Percentiles rank a stretch among this genome's conserved stretches.
phyloP scores from a whole-genome alignment of 2,888 invertebrate species.

The Xanthia icteritia region DNA sequence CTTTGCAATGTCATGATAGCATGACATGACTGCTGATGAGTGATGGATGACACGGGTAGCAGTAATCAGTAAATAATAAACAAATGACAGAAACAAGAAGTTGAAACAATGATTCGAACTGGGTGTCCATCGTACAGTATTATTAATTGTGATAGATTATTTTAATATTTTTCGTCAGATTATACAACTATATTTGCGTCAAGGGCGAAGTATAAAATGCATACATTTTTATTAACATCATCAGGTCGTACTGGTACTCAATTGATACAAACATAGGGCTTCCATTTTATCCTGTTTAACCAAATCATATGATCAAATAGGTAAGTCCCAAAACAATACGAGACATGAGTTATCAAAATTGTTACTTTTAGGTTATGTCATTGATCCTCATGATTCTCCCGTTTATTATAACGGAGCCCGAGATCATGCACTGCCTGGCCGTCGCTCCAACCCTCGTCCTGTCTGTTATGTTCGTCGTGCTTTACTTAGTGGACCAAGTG shows the following conservation, averaged over 20 bases:
- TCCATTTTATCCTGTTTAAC: conserved; percentile 8
- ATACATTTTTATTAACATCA: conserved; percentile 4
- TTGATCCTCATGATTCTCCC: conserved; percentile 86
- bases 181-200: neutral
- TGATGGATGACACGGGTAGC: neutral
- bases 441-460: conserved; percentile 83
- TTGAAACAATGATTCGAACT: conserved; percentile 12
- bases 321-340: conserved; percentile 42
- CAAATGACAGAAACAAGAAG: neutral
- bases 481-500: conserved; percentile 87
- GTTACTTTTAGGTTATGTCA: conserved; percentile 88
- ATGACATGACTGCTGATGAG: conserved; percentile 20
- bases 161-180: neutral
- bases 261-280: neutral
- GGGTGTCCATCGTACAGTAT: conserved; percentile 5
- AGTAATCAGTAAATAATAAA: neutral
- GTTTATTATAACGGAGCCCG: conserved; percentile 78
- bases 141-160: neutral
- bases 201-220: conserved; percentile 7
- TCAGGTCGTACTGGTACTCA: neutral
- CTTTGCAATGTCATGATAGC: conserved; percentile 28
- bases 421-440: conserved; percentile 81
- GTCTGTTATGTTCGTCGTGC: conserved; percentile 83
- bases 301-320: conserved; percentile 20
- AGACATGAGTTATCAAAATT: conserved; percentile 71